A percentile compares a stretch with the other conserved stretches of the same genome.
phyloP scores from a whole-genome alignment of 2,888 invertebrate genomes.

The Junonia oenone region DNA sequence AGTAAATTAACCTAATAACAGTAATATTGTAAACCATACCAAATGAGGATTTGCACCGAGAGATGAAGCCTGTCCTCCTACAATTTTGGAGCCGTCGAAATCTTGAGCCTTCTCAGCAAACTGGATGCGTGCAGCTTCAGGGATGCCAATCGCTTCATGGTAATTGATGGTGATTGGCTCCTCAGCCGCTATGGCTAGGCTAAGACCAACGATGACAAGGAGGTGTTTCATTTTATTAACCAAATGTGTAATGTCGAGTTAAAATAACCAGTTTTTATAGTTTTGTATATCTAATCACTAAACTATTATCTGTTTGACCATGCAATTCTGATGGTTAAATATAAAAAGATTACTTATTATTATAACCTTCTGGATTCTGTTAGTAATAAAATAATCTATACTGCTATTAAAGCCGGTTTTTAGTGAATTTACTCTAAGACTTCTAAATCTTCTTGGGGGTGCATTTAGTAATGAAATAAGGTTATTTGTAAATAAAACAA shows the following conservation, averaged over 20 bases:
- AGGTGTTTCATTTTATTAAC: conserved; percentile 22
- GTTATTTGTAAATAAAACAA: no score
- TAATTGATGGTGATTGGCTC: conserved; percentile 35
- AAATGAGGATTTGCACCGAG: conserved; percentile 34
- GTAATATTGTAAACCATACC: conserved; percentile 22
- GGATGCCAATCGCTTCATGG: conserved; percentile 41
- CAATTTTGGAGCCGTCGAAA: conserved; percentile 38
- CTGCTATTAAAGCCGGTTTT: no score
- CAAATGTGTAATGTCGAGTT: conserved; percentile 22
- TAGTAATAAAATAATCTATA: no score
- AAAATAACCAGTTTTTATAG: conserved; percentile 3
- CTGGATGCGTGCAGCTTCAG: conserved; percentile 37
- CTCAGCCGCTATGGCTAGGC: conserved; percentile 23
- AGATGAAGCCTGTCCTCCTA: conserved; percentile 36
- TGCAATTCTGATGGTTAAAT: background rate
- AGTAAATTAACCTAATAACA: background rate
- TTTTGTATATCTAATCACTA: background rate
- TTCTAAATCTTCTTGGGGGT: no score
- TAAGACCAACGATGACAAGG: conserved; percentile 18
- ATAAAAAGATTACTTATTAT: background rate
- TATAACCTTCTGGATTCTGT: no score
- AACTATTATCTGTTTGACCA: background rate
- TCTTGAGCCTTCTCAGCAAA: conserved; percentile 33
- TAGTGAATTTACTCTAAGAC: no score
- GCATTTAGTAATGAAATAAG: no score